Conservation (phyloP, 2,113 vertebrate species). For the Athene cunicularia region DNA sequence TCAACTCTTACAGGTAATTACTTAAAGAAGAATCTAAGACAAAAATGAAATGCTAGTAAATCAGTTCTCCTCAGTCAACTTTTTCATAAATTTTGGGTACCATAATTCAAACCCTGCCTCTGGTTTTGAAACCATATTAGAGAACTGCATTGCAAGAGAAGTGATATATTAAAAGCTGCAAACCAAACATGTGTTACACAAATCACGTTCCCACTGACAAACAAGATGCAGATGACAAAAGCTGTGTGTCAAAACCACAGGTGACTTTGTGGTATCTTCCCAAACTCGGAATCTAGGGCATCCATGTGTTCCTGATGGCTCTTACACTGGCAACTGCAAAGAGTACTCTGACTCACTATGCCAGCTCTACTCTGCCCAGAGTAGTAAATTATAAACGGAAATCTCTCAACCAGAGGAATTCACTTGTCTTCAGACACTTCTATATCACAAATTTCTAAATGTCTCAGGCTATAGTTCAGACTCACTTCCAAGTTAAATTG, state of each 20-base stretch:
- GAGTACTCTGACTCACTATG: background rate
- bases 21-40: background rate
- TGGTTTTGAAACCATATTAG: background rate
- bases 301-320: background rate
- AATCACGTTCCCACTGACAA: background rate
- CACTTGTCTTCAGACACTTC: background rate
- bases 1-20: background rate
- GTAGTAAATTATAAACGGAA: background rate
- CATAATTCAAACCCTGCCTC: background rate
- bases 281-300: background rate
- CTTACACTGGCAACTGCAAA: rapidly evolving
- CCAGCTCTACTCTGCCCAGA: background rate
- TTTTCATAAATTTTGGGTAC: background rate
- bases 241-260: background rate
- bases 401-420: background rate
- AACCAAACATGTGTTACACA: background rate
- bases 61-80: background rate
- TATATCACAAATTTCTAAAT: background rate
- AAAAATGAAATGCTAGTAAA: background rate
- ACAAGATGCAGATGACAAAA: background rate
- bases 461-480: background rate
- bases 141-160: background rate
- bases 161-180: background rate
- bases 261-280: background rate
- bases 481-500: background rate